Evolutionary conservation across 1,140 invertebrate genomes (phyloP).

Genomic region (Bombus confusus): DNA sequence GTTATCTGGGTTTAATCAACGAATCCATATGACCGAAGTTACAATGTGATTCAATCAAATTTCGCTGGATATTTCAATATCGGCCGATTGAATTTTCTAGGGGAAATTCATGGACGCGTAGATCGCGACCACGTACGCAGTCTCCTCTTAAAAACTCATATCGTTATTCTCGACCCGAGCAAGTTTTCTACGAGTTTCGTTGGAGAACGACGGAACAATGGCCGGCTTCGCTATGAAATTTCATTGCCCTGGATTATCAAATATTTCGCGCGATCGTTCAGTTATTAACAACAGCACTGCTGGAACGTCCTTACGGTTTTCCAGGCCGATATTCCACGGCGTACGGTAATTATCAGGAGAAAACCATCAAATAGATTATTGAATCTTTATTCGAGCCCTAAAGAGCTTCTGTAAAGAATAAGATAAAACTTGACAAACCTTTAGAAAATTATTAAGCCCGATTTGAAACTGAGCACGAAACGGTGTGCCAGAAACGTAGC

Average conservation of each 20-base stretch:
- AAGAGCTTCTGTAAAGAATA: too few relatives aligned
- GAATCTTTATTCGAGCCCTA: too few relatives aligned
- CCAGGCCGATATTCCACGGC: neutral
- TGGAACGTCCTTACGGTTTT: neutral
- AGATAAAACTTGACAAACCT: too few relatives aligned
- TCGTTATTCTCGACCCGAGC: neutral
- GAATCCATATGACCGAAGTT: neutral
- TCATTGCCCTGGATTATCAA: neutral
- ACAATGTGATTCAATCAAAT: conserved; percentile 34
- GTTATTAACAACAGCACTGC: neutral
- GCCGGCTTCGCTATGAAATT: neutral
- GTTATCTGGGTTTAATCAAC: conserved; percentile 21
- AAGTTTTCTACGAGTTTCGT: neutral
- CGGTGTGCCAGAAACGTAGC: neutral
- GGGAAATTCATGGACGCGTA: neutral
- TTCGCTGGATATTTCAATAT: conserved; percentile 42
- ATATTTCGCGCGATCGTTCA: neutral
- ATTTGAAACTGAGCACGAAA: neutral
- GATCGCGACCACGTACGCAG: neutral
- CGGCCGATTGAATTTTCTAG: conserved; percentile 39
- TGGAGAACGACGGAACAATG: neutral
- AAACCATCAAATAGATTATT: too few relatives aligned
- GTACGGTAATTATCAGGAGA: too few relatives aligned
- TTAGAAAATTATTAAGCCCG: too few relatives aligned
- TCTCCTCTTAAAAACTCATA: conserved; percentile 37